Base-by-base conservation (phyloP, 2,888 invertebrate genomes). In the Nomada fucata region DNA sequence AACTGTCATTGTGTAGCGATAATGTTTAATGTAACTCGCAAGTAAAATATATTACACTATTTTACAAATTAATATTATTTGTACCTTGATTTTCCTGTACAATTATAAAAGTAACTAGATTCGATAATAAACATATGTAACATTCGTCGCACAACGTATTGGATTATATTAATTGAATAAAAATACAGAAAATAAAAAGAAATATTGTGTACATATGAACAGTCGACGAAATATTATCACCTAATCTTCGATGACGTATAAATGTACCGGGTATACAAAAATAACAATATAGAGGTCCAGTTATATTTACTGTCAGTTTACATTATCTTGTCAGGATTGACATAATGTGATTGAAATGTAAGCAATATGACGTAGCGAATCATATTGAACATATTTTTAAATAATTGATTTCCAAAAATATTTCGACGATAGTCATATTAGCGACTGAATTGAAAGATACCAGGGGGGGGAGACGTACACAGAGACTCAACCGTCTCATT, bases 401-500 rank as follows among this genome's bases (percentile, higher is more conserved):
- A 44, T 44, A 26, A 36, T 18, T 15, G 15, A 36, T 26, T 26
- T 20, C 15, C 53, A 64, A 42, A 69, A 55, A 26, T 50, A 52
- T 55, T 64, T 61, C 18, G n/a, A 29, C 15, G 52, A 83, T 69
- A 57, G 26, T 13, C 29, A 13, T 44, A 70, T 75, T 76, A 65
- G 65, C 68, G 47, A 42, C 23, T 76, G 47, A 76, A 69, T 69
- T 69, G 79, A 76, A 71, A 68, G 76, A 80, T 64, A 76, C 26
- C 55, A 67, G 81, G 79, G 75, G 77, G 83, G 79, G 77, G 76
- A 0, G 36, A 36, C 85, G 60, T 59, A 44, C 82, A 80, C 79
- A 88, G 88, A 86, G 76, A 84, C 79, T 70, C 75, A 84, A 85
- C 89, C 80, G 78, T 82, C 81, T 84, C 87, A 86, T 91, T 91